These are phyloP conservation scores for Pachyseris speciosa DNA, from an alignment of 64 coral and sea anemone species.

Conservation along the genomic window DNA sequence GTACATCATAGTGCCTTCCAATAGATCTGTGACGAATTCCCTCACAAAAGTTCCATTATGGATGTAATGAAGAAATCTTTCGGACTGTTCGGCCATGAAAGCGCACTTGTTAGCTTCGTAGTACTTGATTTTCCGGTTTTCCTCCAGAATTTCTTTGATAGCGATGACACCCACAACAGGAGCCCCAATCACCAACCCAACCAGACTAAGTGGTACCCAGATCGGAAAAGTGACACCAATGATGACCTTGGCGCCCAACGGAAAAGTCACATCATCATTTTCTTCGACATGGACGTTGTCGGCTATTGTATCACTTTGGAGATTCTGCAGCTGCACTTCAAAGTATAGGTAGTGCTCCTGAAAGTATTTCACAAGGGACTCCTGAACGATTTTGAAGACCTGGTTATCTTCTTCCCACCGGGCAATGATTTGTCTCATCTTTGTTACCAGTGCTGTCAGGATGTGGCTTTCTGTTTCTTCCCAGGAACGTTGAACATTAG, in stretches of 20 bases:
- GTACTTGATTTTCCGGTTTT: neutral
- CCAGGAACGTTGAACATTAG: neutral
- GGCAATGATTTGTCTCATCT: neutral
- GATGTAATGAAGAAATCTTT: neutral
- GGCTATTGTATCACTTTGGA: neutral
- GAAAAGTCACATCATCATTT: neutral
- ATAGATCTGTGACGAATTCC: neutral
- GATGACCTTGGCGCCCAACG: neutral
- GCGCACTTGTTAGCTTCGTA: neutral
- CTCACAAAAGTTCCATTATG: neutral
- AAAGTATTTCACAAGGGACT: neutral
- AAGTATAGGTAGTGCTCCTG: neutral
- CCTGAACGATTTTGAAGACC: neutral
- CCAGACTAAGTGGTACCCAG: neutral
- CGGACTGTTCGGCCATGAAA: neutral
- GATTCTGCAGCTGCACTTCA: slow-evolving; percentile 4
- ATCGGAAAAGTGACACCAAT: slow-evolving; percentile 1
- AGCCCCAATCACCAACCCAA: neutral
- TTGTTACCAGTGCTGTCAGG: neutral
- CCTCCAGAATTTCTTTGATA: neutral
- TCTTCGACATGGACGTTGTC: neutral
- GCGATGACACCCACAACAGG: neutral
- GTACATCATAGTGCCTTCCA: neutral
- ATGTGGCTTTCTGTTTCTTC: neutral
- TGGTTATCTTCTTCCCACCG: slow-evolving; percentile 23